Evolutionary conservation across 2,888 invertebrate genomes (phyloP).

Genomic region (Phortica okadai): DNA sequence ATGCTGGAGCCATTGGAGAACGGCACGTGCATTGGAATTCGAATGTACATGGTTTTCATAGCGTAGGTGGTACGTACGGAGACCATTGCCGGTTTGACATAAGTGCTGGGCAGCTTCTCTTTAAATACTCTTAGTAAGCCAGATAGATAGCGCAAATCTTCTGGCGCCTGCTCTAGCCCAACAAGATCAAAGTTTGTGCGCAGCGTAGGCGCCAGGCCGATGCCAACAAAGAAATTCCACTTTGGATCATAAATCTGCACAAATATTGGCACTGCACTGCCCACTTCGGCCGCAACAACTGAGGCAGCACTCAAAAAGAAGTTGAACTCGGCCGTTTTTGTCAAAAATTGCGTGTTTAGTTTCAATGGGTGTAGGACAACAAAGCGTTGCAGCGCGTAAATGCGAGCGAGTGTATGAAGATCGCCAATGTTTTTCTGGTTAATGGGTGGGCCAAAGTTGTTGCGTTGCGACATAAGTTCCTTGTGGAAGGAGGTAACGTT

Average conservation of each 20-base stretch:
- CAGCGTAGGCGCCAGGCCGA: conserved; percentile 84
- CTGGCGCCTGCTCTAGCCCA: conserved; percentile 87
- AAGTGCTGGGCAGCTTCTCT: conserved; percentile 86
- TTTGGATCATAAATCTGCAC: conserved; percentile 91
- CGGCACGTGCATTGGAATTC: conserved; percentile 66
- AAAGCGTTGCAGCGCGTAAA: conserved; percentile 91
- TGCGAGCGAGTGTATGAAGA: conserved; percentile 81
- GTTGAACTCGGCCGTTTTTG: conserved; percentile 85
- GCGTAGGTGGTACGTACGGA: conserved; percentile 83
- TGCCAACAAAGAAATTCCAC: conserved; percentile 85
- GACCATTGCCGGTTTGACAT: conserved; percentile 80
- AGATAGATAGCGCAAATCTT: conserved; percentile 88
- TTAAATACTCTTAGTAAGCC: conserved; percentile 92
- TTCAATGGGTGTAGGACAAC: conserved; percentile 84
- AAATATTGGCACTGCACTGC: conserved; percentile 85
- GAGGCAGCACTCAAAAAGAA: conserved; percentile 86
- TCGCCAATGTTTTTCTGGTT: conserved; percentile 66
- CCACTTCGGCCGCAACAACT: conserved; percentile 89
- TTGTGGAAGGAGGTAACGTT: conserved; percentile 57
- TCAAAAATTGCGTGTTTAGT: conserved; percentile 75
- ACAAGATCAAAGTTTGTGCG: conserved; percentile 93
- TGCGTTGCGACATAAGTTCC: conserved; percentile 78
- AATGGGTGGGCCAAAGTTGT: conserved; percentile 80
- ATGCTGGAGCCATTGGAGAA: conserved; percentile 57
- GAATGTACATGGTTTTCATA: conserved; percentile 75